These are phyloP conservation scores for Apodemia duryi DNA, from an alignment of 2,888 invertebrate species.

Conservation along the genomic window DNA sequence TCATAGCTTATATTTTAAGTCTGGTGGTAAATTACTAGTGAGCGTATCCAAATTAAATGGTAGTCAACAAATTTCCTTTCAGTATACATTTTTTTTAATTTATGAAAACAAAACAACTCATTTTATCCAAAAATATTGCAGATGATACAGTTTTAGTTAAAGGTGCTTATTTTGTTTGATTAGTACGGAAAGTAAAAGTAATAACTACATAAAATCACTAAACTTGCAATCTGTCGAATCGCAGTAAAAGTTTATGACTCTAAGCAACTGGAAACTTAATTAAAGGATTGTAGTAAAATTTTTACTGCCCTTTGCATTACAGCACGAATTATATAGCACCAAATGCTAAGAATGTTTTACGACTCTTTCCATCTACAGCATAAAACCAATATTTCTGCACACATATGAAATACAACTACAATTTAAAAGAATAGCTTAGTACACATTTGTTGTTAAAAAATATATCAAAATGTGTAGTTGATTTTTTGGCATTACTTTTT, in stretches of 20 bases:
- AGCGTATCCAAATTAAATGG: no score
- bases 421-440: slow-evolving; percentile 36
- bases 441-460: not conserved
- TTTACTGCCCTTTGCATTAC: slow-evolving; percentile 6
- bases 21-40: no score
- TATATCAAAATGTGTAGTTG: no score
- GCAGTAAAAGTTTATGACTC: slow-evolving; percentile 8
- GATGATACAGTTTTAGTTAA: no score
- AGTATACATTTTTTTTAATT: no score
- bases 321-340: slow-evolving; percentile 1
- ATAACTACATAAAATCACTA: not conserved
- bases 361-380: slow-evolving; percentile 32
- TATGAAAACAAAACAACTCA: no score
- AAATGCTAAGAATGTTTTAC: slow-evolving; percentile 18
- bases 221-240: slow-evolving; percentile 6
- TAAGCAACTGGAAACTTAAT: slow-evolving; percentile 10
- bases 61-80: no score
- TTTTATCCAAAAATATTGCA: no score
- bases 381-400: slow-evolving; percentile 66
- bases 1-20: no score
- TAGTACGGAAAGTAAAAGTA: not conserved
- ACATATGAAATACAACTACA: slow-evolving; percentile 75
- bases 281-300: slow-evolving; percentile 13
- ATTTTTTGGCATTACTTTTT: no score
- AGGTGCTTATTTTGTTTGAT: no score